A percentile compares a stretch with the other conserved stretches of the same genome.
phyloP scores from a whole-genome alignment of 2,113 vertebrate genomes.

The Aegithalos caudatus region DNA sequence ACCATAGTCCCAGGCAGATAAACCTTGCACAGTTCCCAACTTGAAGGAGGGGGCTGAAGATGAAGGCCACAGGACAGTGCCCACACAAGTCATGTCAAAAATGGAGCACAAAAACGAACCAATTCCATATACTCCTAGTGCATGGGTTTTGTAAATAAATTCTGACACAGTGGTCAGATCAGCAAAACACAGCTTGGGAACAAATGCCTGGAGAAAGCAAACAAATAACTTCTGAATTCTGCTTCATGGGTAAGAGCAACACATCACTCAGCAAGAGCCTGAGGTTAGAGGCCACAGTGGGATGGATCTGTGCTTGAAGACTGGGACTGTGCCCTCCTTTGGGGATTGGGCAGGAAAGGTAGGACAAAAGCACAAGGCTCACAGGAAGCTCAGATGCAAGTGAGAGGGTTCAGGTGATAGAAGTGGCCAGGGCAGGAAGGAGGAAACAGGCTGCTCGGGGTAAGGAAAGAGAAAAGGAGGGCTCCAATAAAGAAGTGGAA shows the following conservation, averaged over 20 bases:
- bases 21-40: neutral
- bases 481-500: neutral
- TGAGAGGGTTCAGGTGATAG: neutral
- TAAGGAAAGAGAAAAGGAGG: neutral
- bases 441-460: neutral
- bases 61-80: neutral
- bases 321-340: neutral
- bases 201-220: neutral
- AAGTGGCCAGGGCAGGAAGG: neutral
- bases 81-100: neutral
- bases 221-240: neutral
- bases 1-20: neutral
- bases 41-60: rapidly evolving
- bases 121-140: neutral
- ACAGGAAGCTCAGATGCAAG: neutral
- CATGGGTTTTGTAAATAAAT: neutral
- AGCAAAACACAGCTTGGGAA: neutral
- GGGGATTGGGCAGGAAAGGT: neutral
- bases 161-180: neutral
- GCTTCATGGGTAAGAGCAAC: neutral
- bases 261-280: neutral
- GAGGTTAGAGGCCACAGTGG: neutral
- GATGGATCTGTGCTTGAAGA: neutral
- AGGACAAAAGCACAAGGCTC: neutral
- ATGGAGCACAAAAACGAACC: neutral